Evolutionary conservation across 2,113 vertebrate species (phyloP).

Genomic region (Genyomyrus donnyi): DNA sequence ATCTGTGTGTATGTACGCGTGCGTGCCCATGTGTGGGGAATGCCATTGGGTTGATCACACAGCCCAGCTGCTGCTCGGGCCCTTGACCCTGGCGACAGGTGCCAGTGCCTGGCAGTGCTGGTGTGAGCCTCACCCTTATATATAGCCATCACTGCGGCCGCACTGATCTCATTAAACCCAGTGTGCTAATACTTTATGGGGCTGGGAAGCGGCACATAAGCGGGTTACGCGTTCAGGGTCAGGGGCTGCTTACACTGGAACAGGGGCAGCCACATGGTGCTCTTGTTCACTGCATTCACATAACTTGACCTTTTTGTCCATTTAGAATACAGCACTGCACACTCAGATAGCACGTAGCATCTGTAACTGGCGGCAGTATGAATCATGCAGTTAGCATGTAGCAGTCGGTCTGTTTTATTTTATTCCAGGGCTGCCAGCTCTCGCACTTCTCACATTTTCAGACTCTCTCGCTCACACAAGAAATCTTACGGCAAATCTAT

Average conservation of each 20-base stretch:
- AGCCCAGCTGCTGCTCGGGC: not conserved
- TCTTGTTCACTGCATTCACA: not conserved
- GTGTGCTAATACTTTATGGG: not conserved
- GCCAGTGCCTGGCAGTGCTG: not conserved
- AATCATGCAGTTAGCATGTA: not conserved
- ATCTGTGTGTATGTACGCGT: not conserved
- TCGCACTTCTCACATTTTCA: too few relatives aligned
- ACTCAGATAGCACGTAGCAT: not conserved
- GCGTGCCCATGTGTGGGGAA: not conserved
- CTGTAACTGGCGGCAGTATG: not conserved
- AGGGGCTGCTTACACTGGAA: not conserved
- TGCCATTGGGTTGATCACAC: not conserved
- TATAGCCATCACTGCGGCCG: not conserved
- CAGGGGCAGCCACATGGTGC: not conserved
- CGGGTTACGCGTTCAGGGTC: not conserved
- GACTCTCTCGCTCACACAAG: too few relatives aligned
- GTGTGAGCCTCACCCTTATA: not conserved
- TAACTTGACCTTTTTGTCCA: not conserved
- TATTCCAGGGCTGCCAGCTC: not conserved
- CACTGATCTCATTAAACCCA: not conserved
- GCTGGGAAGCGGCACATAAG: not conserved
- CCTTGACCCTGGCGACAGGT: conserved; percentile 2
- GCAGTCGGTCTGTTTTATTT: not conserved
- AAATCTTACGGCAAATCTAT: too few relatives aligned
- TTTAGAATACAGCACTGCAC: not conserved